These are phyloP conservation scores for Cheilosia variabilis DNA, from an alignment of 2,888 invertebrate genomes.

Conservation along the genomic window DNA sequence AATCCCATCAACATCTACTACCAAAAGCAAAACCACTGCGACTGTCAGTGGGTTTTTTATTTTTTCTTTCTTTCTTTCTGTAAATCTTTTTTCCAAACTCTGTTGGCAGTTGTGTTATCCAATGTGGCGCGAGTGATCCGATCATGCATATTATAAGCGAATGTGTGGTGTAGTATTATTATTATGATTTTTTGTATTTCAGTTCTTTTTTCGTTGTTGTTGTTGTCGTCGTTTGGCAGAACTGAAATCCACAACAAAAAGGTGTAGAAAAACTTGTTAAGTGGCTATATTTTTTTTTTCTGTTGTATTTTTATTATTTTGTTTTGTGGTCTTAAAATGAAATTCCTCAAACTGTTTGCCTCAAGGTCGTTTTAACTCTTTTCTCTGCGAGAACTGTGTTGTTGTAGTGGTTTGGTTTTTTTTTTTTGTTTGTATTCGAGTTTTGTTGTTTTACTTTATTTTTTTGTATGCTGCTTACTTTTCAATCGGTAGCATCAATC, in stretches of 20 bases:
- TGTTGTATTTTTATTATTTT: conserved; percentile 39
- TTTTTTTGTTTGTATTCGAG: conserved; percentile 4
- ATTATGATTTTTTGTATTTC: conserved; percentile 12
- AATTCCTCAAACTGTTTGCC: conserved; percentile 68
- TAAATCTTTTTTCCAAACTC: conserved; percentile 24
- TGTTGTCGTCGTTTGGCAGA: conserved; percentile 34
- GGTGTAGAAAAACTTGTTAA: conserved; percentile 68
- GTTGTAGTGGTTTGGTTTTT: neutral
- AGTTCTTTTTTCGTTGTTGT: neutral
- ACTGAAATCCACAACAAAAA: conserved; percentile 46
- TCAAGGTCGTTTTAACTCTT: conserved; percentile 70
- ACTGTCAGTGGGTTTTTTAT: neutral
- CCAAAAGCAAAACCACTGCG: neutral
- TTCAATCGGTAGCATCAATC: conserved; percentile 57
- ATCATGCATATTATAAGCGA: conserved; percentile 16
- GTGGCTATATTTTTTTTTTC: conserved; percentile 43
- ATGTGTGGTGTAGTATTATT: conserved; percentile 29
- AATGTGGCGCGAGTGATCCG: conserved; percentile 17
- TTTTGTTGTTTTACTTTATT: neutral
- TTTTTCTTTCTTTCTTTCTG: neutral
- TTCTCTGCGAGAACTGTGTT: conserved; percentile 46
- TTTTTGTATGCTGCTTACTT: conserved; percentile 6
- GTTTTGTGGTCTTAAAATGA: conserved; percentile 66
- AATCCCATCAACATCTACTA: conserved; percentile 4
- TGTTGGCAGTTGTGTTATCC: conserved; percentile 41